A percentile compares a stretch with the other conserved stretches of the same genome.
Evolutionary conservation across 1,140 invertebrate species (phyloP).

Genomic region (Drusus annulatus): DNA sequence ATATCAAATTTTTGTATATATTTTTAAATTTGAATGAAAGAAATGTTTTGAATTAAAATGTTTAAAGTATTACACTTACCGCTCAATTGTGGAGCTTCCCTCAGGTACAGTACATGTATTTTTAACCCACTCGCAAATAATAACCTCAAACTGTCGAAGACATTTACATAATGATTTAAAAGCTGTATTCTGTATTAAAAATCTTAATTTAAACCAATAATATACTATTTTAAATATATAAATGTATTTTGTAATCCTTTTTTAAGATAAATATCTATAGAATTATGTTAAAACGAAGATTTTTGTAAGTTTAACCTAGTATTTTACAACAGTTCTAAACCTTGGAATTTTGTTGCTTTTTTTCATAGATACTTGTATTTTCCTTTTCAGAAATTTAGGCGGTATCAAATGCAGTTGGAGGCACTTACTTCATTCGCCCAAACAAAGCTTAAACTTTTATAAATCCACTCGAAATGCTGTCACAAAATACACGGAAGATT

Average conservation of each 20-base stretch:
- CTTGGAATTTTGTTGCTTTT: background rate
- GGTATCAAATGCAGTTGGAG: background rate
- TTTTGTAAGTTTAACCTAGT: background rate
- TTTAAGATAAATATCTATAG: background rate
- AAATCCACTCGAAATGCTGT: constrained; percentile 35
- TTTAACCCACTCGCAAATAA: background rate
- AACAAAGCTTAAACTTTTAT: constrained; percentile 17
- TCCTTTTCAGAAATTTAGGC: constrained; percentile 20
- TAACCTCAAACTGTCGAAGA: constrained; percentile 29
- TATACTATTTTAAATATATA: too few relatives aligned
- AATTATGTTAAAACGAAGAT: background rate
- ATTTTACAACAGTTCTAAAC: background rate
- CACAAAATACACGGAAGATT: constrained; percentile 26
- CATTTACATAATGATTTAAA: constrained; percentile 4
- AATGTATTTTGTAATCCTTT: too few relatives aligned
- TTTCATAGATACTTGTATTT: background rate
- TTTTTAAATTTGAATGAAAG: constrained; percentile 21
- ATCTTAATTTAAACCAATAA: background rate
- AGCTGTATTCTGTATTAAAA: background rate
- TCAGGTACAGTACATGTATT: constrained; percentile 12
- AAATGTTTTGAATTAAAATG: constrained; percentile 51
- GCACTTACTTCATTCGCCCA: background rate
- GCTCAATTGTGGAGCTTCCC: constrained; percentile 20
- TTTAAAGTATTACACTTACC: constrained; percentile 46
- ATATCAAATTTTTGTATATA: background rate